Evolutionary conservation across 2,797 vertebrate genomes (phyloP).

Genomic region (Pipistrellus kuhlii): DNA sequence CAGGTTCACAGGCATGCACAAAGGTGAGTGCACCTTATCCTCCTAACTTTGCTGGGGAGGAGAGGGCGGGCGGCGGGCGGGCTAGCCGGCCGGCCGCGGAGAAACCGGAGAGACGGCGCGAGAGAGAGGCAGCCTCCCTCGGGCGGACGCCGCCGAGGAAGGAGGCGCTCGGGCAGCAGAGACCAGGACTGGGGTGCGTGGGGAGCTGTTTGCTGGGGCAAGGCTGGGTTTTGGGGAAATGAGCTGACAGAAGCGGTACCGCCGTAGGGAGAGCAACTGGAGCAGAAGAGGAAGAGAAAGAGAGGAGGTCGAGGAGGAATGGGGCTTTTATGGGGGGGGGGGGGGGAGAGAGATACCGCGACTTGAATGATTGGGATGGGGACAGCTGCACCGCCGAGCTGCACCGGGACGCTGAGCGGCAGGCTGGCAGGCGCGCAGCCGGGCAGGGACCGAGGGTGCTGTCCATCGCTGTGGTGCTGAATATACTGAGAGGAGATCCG

Average conservation of each 20-base stretch:
- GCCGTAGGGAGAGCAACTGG: conserved; percentile 10
- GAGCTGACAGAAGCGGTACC: conserved; percentile 48
- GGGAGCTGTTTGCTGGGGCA: conserved; percentile 75
- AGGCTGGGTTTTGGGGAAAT: conserved; percentile 66
- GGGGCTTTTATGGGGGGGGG: neutral
- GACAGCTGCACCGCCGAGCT: conserved; percentile 47
- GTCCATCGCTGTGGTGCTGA: conserved; percentile 85
- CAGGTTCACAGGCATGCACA: conserved; percentile 99
- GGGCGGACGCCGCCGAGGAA: conserved; percentile 72
- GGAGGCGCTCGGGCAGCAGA: conserved; percentile 81
- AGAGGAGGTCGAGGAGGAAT: neutral
- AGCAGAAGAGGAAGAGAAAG: conserved; percentile 55
- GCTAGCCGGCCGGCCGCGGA: conserved; percentile 30
- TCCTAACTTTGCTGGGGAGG: conserved; percentile 87
- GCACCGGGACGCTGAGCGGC: conserved; percentile 47
- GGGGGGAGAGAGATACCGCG: neutral
- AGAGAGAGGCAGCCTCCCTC: conserved; percentile 68
- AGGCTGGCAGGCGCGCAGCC: conserved; percentile 64
- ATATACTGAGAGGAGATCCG: conserved; percentile 60
- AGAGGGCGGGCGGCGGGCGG: conserved; percentile 77
- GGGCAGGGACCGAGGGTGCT: conserved; percentile 80
- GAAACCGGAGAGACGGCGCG: conserved; percentile 67
- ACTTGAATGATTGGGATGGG: conserved; percentile 69
- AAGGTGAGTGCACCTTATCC: conserved; percentile 92
- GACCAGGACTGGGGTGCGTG: conserved; percentile 77